Evolutionary conservation across 2,888 invertebrate genomes (phyloP).

Genomic region (Xestia sexstrigata): DNA sequence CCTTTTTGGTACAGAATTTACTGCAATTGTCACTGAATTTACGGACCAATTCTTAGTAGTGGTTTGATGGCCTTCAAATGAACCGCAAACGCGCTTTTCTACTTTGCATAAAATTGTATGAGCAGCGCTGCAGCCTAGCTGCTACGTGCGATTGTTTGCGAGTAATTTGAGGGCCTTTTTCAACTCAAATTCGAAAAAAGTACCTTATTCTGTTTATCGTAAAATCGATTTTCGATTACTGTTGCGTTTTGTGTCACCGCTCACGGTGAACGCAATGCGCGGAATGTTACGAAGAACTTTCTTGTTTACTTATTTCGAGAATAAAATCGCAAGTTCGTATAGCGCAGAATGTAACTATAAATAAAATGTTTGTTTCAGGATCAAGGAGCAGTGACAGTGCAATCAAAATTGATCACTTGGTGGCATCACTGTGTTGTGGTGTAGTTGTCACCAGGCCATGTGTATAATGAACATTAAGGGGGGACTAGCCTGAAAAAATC

Average conservation of each 20-base stretch:
- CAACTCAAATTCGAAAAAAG: background rate
- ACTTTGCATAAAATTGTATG: background rate
- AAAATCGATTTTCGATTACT: slow-evolving; percentile 1
- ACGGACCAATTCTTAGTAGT: background rate
- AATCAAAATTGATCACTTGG: slow-evolving; percentile 82
- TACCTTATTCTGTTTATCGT: background rate
- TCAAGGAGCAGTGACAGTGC: slow-evolving; percentile 80
- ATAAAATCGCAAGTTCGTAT: background rate
- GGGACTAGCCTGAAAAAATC: slow-evolving; percentile 81
- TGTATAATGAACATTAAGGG: slow-evolving; percentile 78
- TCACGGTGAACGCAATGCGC: background rate
- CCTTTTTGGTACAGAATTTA: background rate
- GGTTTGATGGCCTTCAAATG: background rate
- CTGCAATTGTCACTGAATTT: background rate
- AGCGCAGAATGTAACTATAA: background rate
- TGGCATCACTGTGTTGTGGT: slow-evolving; percentile 75
- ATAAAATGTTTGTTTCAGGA: slow-evolving; percentile 76
- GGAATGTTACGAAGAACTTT: background rate
- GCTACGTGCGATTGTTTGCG: background rate
- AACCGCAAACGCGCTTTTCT: background rate
- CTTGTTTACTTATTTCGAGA: background rate
- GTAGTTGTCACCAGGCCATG: slow-evolving; percentile 79
- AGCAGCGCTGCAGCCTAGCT: background rate
- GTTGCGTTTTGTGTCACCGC: background rate
- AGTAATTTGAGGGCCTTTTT: background rate